These are phyloP conservation scores for Galleria mellonella DNA, from an alignment of 1,140 invertebrate species.

Conservation along the genomic window DNA sequence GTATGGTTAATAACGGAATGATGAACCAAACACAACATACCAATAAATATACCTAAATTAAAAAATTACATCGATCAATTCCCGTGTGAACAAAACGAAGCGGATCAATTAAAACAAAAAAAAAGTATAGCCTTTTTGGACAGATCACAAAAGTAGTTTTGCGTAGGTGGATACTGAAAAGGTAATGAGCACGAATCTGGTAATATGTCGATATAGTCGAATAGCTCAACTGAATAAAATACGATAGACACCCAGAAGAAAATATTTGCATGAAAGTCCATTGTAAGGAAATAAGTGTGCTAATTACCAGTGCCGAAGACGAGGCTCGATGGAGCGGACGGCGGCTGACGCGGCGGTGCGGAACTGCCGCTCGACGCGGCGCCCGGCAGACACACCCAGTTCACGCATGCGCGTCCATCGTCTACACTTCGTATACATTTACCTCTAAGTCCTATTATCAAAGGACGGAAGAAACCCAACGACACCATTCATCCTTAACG, in stretches of 20 bases:
- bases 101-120: neutral
- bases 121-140: neutral
- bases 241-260: neutral
- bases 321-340: slow-evolving; percentile 16
- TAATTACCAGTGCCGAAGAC: slow-evolving; percentile 35
- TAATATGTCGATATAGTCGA: slow-evolving; percentile 9
- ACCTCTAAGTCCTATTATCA: slow-evolving; percentile 16
- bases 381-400: slow-evolving; percentile 55
- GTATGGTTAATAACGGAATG: no score
- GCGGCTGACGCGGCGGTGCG: slow-evolving; percentile 27
- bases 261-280: neutral
- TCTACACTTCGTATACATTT: slow-evolving; percentile 15
- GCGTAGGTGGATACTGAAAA: slow-evolving; percentile 38
- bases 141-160: slow-evolving; percentile 10
- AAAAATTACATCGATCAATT: no score
- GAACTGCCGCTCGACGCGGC: slow-evolving; percentile 40
- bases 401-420: slow-evolving; percentile 53
- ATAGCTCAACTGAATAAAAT: slow-evolving; percentile 1
- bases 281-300: slow-evolving; percentile 10
- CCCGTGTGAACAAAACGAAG: neutral
- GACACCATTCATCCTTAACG: slow-evolving; percentile 5
- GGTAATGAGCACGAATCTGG: slow-evolving; percentile 25
- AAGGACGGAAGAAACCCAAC: slow-evolving; percentile 11
- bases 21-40: no score
- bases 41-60: no score